Evolutionary conservation across 2,113 vertebrate species (phyloP), one percentile per base, ranked within the genome.

Genomic region (Psettodes erumei): DNA sequence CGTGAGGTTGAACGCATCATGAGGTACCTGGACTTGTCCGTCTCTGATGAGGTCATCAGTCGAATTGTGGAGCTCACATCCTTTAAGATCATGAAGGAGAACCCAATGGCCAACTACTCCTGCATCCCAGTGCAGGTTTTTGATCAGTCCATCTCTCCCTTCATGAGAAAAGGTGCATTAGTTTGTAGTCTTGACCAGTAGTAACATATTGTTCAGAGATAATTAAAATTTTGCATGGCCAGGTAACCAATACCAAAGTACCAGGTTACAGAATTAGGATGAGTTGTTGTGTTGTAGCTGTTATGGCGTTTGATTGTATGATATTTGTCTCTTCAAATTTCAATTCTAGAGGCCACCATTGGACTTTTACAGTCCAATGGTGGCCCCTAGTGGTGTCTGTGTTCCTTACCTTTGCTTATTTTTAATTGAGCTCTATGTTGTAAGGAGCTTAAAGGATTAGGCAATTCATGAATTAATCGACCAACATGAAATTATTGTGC

Each of bases 121-220:
- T 92, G 74, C 21, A 1, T 95, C 19, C 93, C 94, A 1, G 28
- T 66, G 2, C n/a, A 27, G 0, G 53, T 95, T 25, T 93, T 95
- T 70, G 91, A 95, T 66, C 79, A 90, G 0, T 77, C 90, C 35
- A 75, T 95, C 81, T 94, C 93, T n/a, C 27, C 82, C 8, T 95
- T 95, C 79, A 95, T 95, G 94, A 94, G 95, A 86, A 95, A 95
- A 95, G 95, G 95, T 95, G 37, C 4, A 38, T 74, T 19, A 38
- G 0, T 56, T 9, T 5, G 13, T 25, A 19, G 16, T 13, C 15
- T 47, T 16, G 19, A 35, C 16, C 43, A 47, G 3, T 12, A 32
- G 10, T 23, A 19, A 25, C 19, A 37, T 6, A 19, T 19, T 53
- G 5, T 45, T 63, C 19, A 32, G 50, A 42, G 23, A 53, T 62